Evolutionary conservation across 1,140 invertebrate species (phyloP).

Genomic region (Elysia chlorotica): DNA sequence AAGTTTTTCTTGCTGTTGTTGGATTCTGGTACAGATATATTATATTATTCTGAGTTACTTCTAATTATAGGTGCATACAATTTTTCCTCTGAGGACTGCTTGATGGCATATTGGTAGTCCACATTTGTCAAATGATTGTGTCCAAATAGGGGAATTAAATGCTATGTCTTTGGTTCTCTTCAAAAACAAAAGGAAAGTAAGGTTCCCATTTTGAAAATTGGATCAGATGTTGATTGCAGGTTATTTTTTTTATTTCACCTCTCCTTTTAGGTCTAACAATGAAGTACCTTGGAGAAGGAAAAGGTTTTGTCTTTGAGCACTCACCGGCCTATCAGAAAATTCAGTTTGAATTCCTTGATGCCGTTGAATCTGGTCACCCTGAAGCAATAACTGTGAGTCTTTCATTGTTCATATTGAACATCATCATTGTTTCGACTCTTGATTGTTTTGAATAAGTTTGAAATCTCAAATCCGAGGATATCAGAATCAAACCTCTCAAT

Average conservation of each 20-base stretch:
- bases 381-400: slow-evolving; percentile 76
- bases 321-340: slow-evolving; percentile 76
- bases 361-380: slow-evolving; percentile 80
- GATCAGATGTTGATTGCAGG: not conserved
- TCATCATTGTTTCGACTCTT: not conserved
- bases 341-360: slow-evolving; percentile 76
- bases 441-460: not conserved
- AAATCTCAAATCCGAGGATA: not conserved
- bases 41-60: too few species aligned
- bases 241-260: not conserved
- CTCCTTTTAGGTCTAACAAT: slow-evolving; percentile 71
- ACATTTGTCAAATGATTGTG: not conserved
- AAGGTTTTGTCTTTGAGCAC: slow-evolving; percentile 83
- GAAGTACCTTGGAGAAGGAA: slow-evolving; percentile 65
- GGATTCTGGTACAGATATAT: too few species aligned
- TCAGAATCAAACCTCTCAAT: not conserved
- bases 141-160: not conserved
- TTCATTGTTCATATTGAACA: not conserved
- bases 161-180: not conserved
- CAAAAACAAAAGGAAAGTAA: not conserved
- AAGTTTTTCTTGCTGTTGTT: not conserved
- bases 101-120: not conserved
- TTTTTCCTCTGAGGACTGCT: not conserved
- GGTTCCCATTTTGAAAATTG: not conserved
- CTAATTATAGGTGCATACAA: too few species aligned